A percentile compares a stretch with the other conserved stretches of the same genome.
Conservation (phyloP, 2,797 vertebrate species). For the Chaetodon trifasciatus region DNA sequence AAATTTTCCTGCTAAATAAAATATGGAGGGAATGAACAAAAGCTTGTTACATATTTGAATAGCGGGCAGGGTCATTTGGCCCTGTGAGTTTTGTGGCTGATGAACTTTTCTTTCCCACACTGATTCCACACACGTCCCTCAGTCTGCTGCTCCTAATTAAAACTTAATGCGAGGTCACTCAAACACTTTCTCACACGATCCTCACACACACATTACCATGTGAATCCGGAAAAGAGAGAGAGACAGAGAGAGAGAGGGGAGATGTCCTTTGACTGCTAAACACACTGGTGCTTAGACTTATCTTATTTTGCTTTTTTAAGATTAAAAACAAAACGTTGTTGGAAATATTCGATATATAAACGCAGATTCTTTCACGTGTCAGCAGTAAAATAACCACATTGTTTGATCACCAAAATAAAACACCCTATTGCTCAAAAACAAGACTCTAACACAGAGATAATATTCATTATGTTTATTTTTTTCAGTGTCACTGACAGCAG, state of each 20-base stretch:
- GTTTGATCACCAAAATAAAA: slow-evolving; percentile 8
- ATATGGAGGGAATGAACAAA: slow-evolving; percentile 10
- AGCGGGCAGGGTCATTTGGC: slow-evolving; percentile 27
- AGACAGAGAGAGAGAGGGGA: no score
- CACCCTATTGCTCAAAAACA: background rate
- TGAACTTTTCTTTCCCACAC: slow-evolving; percentile 55
- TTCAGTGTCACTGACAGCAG: slow-evolving; percentile 13
- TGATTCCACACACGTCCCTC: slow-evolving; percentile 88
- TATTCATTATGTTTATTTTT: slow-evolving; percentile 35
- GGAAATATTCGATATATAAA: background rate
- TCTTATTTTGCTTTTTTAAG: background rate
- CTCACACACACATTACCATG: slow-evolving; percentile 33
- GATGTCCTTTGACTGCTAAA: background rate
- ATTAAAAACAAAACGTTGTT: background rate
- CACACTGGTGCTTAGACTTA: background rate
- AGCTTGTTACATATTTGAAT: slow-evolving; percentile 45
- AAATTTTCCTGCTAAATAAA: slow-evolving; percentile 36
- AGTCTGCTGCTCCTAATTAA: slow-evolving; percentile 88
- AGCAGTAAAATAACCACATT: background rate
- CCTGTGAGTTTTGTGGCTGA: slow-evolving; percentile 40
- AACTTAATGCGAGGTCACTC: slow-evolving; percentile 92
- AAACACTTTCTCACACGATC: slow-evolving; percentile 37
- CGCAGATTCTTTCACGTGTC: background rate
- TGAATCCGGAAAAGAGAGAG: background rate
- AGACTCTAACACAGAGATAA: background rate